Percentiles rank a stretch among this genome's conserved stretches.
Conservation (phyloP, 2,888 invertebrate genomes). For the Brachyopa scutellaris region DNA sequence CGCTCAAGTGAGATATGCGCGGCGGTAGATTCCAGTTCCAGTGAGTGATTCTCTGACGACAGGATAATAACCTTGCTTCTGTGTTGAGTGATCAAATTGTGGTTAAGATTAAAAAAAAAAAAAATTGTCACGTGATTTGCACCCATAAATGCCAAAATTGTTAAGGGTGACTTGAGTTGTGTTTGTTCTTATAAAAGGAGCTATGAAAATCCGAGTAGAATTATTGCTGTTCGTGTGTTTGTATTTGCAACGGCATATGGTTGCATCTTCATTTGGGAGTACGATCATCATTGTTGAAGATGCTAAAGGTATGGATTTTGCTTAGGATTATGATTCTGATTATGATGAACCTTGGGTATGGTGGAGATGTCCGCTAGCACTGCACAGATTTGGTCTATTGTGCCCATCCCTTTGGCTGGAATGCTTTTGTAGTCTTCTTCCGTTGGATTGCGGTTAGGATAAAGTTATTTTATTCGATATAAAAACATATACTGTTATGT, state of each 20-base stretch:
- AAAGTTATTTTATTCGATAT: too few relatives aligned
- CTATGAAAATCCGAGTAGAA: slow-evolving; percentile 49
- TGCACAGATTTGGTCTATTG: too few relatives aligned
- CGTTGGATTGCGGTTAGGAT: too few relatives aligned
- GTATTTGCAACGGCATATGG: slow-evolving; percentile 45
- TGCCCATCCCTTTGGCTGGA: too few relatives aligned
- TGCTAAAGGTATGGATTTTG: slow-evolving; percentile 81
- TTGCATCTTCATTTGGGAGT: slow-evolving; percentile 75
- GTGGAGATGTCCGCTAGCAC: too few relatives aligned
- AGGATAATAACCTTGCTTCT: slow-evolving; percentile 33
- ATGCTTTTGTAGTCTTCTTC: too few relatives aligned
- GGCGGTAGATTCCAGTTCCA: slow-evolving; percentile 38
- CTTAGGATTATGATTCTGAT: too few relatives aligned
- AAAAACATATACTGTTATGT: too few relatives aligned
- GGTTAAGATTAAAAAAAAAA: not conserved
- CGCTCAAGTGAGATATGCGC: slow-evolving; percentile 34
- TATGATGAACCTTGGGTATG: too few relatives aligned
- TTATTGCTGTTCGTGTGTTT: slow-evolving; percentile 42
- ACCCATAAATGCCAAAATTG: not conserved
- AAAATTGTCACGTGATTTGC: slow-evolving; percentile 2
- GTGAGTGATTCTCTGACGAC: slow-evolving; percentile 27
- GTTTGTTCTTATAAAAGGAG: not conserved
- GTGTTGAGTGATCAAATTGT: slow-evolving; percentile 5
- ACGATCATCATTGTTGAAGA: slow-evolving; percentile 82
- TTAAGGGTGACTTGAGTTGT: not conserved